Conservation (phyloP, 2,888 invertebrate genomes). For the Tachina lurida region DNA sequence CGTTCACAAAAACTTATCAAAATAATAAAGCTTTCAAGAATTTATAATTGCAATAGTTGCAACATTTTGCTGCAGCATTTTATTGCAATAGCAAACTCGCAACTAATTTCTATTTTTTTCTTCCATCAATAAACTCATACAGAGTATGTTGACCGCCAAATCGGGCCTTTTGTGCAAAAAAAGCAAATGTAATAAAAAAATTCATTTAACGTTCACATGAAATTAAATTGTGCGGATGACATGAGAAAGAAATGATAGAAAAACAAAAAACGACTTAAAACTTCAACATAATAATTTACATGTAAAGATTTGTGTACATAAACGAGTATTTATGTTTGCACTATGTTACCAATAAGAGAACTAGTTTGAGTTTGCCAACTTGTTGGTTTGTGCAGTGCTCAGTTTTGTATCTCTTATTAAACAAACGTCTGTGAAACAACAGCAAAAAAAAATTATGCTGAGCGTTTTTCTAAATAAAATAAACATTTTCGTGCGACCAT, state of each 20-base stretch:
- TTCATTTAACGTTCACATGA: constrained; percentile 19
- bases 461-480: too few relatives aligned
- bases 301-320: constrained; percentile 13
- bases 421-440: too few relatives aligned
- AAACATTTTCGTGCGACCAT: not conserved
- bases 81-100: not conserved
- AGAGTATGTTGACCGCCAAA: not conserved
- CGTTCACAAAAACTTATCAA: not conserved
- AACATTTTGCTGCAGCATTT: not conserved
- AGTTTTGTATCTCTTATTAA: not conserved
- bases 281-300: constrained; percentile 33
- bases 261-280: not conserved
- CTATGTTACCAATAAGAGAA: constrained; percentile 9
- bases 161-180: not conserved
- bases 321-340: not conserved
- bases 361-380: constrained; percentile 15
- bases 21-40: not conserved
- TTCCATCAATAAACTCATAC: too few relatives aligned
- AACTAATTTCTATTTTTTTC: not conserved
- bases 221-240: constrained; percentile 15
- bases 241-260: constrained; percentile 4
- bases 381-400: not conserved
- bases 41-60: not conserved
- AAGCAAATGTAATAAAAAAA: not conserved
- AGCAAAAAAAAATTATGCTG: too few relatives aligned